Percentiles rank a stretch among this genome's conserved stretches.
Evolutionary conservation across 2,888 invertebrate genomes (phyloP).

Genomic region (Koerneria pararmatus): DNA sequence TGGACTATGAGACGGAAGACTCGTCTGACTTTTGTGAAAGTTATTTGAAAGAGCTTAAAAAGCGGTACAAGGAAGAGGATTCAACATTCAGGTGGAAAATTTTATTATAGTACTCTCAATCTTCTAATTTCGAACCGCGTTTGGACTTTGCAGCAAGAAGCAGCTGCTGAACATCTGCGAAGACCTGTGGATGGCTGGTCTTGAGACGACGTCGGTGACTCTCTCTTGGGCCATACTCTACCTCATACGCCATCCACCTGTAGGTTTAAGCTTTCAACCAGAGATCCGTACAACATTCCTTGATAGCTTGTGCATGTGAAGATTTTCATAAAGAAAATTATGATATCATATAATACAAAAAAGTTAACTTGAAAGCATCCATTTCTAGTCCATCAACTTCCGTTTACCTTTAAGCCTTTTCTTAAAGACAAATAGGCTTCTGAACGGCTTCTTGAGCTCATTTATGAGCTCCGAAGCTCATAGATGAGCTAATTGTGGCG

Average conservation of each 20-base stretch:
- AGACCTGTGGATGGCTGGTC: slow-evolving; percentile 42
- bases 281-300: no score
- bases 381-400: no score
- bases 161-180: slow-evolving; percentile 23
- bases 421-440: no score
- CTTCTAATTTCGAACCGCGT: not conserved
- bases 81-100: not conserved
- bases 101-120: not conserved
- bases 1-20: slow-evolving; percentile 7
- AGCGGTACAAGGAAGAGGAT: not conserved
- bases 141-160: slow-evolving; percentile 8
- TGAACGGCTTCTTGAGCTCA: no score
- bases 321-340: no score
- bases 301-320: no score
- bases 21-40: slow-evolving; percentile 12
- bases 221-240: slow-evolving; percentile 35
- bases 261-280: not conserved
- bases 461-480: no score
- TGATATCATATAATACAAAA: no score
- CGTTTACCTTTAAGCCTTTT: no score
- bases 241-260: slow-evolving; percentile 28
- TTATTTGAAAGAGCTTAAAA: slow-evolving; percentile 21
- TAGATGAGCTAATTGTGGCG: no score
- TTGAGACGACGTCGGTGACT: slow-evolving; percentile 40
- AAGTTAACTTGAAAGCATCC: no score